Conservation (phyloP, 2,797 vertebrate species). For the Mastacembelus armatus region DNA sequence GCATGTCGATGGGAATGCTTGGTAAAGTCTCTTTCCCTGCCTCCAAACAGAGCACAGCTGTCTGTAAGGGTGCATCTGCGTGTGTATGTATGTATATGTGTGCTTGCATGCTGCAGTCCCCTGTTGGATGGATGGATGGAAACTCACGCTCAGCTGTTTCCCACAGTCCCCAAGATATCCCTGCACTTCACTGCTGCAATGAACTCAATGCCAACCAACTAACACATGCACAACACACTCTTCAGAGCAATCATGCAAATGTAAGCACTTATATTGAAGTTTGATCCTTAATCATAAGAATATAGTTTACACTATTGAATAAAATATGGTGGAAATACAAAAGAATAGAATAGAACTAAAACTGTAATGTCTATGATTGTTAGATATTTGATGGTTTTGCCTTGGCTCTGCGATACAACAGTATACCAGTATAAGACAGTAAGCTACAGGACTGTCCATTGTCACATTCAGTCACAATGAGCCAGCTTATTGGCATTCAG, state of each 20-base stretch:
- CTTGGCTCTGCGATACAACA: not conserved
- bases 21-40: slow-evolving; percentile 64
- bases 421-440: slow-evolving; percentile 10
- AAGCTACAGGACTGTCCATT: slow-evolving; percentile 35
- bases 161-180: slow-evolving; percentile 39
- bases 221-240: slow-evolving; percentile 13
- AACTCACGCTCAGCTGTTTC: slow-evolving; percentile 68
- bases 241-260: slow-evolving; percentile 13
- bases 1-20: slow-evolving; percentile 61
- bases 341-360: not conserved
- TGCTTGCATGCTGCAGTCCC: slow-evolving; percentile 18
- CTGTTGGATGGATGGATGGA: slow-evolving; percentile 23
- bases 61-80: slow-evolving; percentile 25
- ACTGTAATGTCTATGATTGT: not conserved
- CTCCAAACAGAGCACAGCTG: slow-evolving; percentile 66
- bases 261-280: not conserved
- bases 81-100: slow-evolving; percentile 21
- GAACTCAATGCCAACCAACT: slow-evolving; percentile 26
- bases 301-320: not conserved
- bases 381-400: slow-evolving; percentile 6
- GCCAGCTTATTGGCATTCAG: slow-evolving; percentile 50
- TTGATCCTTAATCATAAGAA: not conserved
- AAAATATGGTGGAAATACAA: slow-evolving; percentile 1
- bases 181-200: slow-evolving; percentile 2
- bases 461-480: slow-evolving; percentile 42